A percentile compares a stretch with the other conserved stretches of the same genome.
These are phyloP conservation scores for Sclerodermus sp. DNA, from an alignment of 2,888 invertebrate species.

Conservation along the genomic window DNA sequence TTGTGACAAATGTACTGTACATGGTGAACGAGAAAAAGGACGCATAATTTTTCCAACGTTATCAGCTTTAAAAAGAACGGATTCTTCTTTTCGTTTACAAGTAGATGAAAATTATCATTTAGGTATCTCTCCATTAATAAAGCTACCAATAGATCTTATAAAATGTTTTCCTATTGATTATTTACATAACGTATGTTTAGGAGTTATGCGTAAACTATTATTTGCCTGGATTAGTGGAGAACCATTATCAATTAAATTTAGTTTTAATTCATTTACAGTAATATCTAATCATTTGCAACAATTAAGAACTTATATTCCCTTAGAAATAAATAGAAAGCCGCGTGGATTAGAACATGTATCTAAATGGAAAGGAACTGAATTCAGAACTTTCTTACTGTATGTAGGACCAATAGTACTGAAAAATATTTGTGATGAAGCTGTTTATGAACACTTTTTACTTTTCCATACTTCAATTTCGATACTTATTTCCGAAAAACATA, in stretches of 20 bases:
- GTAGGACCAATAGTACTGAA: no score
- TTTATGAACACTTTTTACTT: no score
- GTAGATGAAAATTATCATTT: background rate
- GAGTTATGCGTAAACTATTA: slow-evolving; percentile 1
- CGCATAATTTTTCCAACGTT: background rate
- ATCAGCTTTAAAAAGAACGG: background rate
- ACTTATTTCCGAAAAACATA: slow-evolving; percentile 2
- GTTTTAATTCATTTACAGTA: background rate
- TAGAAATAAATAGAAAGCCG: no score
- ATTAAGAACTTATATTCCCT: no score
- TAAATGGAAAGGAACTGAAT: no score
- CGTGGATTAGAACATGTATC: no score
- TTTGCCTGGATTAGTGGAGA: background rate
- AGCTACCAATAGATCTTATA: slow-evolving; percentile 3
- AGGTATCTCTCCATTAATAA: background rate
- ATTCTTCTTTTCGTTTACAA: background rate
- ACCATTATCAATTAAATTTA: background rate
- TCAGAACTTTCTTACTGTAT: no score
- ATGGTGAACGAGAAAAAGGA: background rate
- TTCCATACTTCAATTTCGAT: slow-evolving; percentile 4
- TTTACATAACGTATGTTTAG: slow-evolving; percentile 5
- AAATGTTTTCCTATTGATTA: background rate
- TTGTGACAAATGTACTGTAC: slow-evolving; percentile 4
- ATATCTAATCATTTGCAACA: no score
- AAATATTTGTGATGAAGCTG: no score